Evolutionary conservation across 2,797 vertebrate species (phyloP).

Genomic region (Acanthurus lineatus): DNA sequence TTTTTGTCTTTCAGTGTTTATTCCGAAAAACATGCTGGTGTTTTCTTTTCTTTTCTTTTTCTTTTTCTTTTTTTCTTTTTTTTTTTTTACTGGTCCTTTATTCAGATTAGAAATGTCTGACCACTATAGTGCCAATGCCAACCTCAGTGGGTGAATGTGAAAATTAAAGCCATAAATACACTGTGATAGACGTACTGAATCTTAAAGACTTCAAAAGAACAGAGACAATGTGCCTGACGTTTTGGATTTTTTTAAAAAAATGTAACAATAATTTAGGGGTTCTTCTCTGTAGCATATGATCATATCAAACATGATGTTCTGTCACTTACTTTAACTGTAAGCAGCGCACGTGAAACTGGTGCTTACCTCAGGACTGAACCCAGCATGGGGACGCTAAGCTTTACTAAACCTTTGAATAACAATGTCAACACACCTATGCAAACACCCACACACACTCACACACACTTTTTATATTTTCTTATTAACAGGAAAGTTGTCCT

Average conservation of each 20-base stretch:
- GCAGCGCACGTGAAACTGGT: constrained; percentile 83
- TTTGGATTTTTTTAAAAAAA: constrained; percentile 50
- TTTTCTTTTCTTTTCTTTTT: constrained; percentile 42
- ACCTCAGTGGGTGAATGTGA: constrained; percentile 90
- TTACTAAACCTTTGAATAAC: constrained; percentile 72
- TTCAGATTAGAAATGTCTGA: constrained; percentile 80
- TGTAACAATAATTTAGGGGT: constrained; percentile 79
- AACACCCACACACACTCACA: constrained; percentile 7
- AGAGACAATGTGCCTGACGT: constrained; percentile 73
- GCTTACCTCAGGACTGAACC: constrained; percentile 89
- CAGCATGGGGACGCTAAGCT: constrained; percentile 82
- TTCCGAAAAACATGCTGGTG: constrained; percentile 74
- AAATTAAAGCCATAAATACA: constrained; percentile 88
- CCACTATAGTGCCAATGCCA: constrained; percentile 87
- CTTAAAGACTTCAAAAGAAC: constrained; percentile 72
- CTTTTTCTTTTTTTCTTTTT: constrained; percentile 56
- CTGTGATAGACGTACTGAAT: constrained; percentile 85
- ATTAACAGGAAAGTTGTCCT: constrained; percentile 73
- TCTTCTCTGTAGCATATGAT: constrained; percentile 82
- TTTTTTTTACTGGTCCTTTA: constrained; percentile 63
- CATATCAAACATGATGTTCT: constrained; percentile 80
- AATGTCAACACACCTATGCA: constrained; percentile 40
- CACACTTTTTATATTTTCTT: constrained; percentile 43
- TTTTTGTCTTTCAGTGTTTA: constrained; percentile 71
- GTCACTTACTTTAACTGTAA: constrained; percentile 77